Evolutionary conservation across 92 coral and sea anemone species (phyloP).

Genomic region (Isaurus tuberculatus): DNA sequence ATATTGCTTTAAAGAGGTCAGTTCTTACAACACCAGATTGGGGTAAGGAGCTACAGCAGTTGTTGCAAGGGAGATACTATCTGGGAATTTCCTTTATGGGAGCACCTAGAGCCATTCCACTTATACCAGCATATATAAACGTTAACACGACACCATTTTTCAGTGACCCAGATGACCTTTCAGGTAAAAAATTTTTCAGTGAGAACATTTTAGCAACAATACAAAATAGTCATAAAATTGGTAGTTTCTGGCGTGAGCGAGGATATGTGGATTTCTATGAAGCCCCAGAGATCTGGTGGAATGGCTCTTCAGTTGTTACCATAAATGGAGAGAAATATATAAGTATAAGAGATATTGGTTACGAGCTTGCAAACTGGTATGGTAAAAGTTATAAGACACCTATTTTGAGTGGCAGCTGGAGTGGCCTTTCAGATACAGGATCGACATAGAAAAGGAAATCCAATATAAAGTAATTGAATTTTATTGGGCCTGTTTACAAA

Average conservation of each 20-base stretch:
- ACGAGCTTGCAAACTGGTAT: slow-evolving; percentile 70
- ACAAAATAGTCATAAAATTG: slow-evolving; percentile 33
- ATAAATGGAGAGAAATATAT: slow-evolving; percentile 59
- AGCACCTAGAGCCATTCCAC: slow-evolving; percentile 48
- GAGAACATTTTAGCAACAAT: slow-evolving; percentile 44
- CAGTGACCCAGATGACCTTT: slow-evolving; percentile 63
- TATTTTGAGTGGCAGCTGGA: slow-evolving; percentile 54
- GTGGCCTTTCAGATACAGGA: slow-evolving; percentile 62
- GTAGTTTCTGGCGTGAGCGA: slow-evolving; percentile 53
- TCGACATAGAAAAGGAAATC: neutral
- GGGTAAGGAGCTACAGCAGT: slow-evolving; percentile 34
- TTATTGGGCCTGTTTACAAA: too few species aligned
- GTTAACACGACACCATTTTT: slow-evolving; percentile 61
- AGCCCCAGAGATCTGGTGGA: slow-evolving; percentile 63
- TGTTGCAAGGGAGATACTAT: slow-evolving; percentile 47
- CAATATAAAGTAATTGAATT: too few species aligned
- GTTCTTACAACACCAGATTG: slow-evolving; percentile 19
- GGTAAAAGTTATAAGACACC: slow-evolving; percentile 62
- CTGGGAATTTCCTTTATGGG: slow-evolving; percentile 54
- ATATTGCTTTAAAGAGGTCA: slow-evolving; percentile 54
- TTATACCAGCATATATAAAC: slow-evolving; percentile 61
- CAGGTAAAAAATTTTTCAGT: slow-evolving; percentile 71
- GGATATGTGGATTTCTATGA: slow-evolving; percentile 67
- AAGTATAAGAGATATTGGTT: slow-evolving; percentile 60
- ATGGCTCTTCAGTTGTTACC: slow-evolving; percentile 56